Conservation (phyloP, 2,113 vertebrate species). For the Scopus umbretta region DNA sequence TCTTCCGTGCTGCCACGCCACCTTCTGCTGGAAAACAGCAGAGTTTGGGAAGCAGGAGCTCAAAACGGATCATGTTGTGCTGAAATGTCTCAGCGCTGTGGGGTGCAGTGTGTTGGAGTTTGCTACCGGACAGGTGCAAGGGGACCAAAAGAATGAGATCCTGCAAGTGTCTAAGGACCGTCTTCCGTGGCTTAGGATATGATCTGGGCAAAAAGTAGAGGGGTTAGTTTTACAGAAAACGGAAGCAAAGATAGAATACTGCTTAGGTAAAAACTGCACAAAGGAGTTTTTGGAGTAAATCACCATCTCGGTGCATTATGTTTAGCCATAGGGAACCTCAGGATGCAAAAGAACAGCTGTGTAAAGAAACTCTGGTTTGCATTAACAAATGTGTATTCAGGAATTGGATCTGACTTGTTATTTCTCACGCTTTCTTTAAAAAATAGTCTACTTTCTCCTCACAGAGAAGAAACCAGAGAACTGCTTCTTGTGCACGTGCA, state of each 20-base stretch:
- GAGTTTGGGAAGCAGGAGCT: background rate
- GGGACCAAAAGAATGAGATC: background rate
- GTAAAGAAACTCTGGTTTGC: background rate
- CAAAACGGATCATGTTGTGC: accelerated
- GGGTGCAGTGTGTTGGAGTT: background rate
- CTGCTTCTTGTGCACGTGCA: background rate
- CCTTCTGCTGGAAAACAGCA: background rate
- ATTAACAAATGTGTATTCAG: background rate
- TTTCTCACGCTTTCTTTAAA: background rate
- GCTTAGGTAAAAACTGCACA: background rate
- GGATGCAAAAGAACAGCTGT: background rate
- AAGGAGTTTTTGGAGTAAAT: background rate
- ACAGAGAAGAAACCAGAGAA: background rate
- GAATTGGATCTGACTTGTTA: background rate
- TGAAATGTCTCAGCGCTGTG: accelerated
- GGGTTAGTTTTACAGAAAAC: background rate
- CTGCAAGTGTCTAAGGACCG: background rate
- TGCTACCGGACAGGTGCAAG: background rate
- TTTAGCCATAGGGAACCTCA: background rate
- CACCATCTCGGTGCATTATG: background rate
- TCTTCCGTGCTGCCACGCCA: background rate
- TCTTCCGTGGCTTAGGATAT: background rate
- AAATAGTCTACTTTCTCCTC: background rate
- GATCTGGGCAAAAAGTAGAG: background rate
- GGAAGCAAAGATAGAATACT: background rate